phyloP scores from a whole-genome alignment of 2,113 vertebrate genomes.

The Lonchura striata region DNA sequence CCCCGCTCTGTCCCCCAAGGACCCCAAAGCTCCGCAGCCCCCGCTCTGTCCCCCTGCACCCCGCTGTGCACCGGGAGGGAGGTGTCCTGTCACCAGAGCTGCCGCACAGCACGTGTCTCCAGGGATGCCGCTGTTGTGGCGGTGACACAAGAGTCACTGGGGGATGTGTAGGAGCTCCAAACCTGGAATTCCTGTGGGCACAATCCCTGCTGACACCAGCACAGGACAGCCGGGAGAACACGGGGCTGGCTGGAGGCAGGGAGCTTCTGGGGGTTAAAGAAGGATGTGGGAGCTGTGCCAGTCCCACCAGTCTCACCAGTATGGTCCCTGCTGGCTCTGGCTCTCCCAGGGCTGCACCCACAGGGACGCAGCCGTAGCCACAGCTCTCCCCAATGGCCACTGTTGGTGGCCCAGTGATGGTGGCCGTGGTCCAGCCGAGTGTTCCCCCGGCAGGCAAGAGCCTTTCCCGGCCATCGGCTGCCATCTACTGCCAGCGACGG shows the following conservation, averaged over 20 bases:
- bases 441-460: background rate
- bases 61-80: background rate
- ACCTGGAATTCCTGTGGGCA: background rate
- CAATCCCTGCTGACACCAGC: background rate
- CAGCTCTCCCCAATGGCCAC: accelerated
- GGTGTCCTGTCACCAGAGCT: background rate
- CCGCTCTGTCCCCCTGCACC: accelerated
- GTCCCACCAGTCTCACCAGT: background rate
- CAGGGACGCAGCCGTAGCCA: background rate
- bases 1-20: accelerated
- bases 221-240: background rate
- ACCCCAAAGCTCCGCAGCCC: too few relatives aligned
- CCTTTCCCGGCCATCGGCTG: background rate
- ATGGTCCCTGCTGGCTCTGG: accelerated
- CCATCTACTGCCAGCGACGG: background rate
- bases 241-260: background rate
- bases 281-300: background rate
- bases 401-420: background rate
- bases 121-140: background rate
- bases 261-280: background rate
- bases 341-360: background rate
- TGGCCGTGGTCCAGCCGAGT: background rate
- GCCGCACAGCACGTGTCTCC: background rate
- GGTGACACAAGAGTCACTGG: accelerated
- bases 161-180: background rate